phyloP scores from a whole-genome alignment of 2,113 vertebrate species.

The Catagonus wagneri region DNA sequence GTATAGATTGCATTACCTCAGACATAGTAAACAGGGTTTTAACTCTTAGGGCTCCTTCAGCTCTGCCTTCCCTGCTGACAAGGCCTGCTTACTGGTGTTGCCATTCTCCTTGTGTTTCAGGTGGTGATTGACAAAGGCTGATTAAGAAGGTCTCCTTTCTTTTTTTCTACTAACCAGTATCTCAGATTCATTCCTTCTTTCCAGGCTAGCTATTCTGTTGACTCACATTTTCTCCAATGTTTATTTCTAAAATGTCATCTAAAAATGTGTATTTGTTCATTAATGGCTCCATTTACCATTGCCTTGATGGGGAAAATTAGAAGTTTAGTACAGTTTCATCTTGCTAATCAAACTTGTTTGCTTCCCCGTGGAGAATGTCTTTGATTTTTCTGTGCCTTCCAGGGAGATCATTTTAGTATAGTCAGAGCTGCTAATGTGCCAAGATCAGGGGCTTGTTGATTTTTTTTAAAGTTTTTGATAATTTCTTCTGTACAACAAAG shows the following conservation, averaged over 20 bases:
- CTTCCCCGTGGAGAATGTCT: constrained; percentile 3
- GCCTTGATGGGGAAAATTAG: constrained; percentile 22
- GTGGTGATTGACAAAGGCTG: constrained; percentile 71
- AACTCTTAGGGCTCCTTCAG: constrained; percentile 74
- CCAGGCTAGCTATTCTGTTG: constrained; percentile 17
- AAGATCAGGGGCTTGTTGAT: constrained; percentile 20
- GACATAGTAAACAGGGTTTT: constrained; percentile 74
- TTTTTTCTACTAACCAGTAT: constrained; percentile 48
- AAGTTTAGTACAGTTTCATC: constrained; percentile 37
- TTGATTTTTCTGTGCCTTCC: constrained; percentile 4
- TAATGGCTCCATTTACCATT: constrained; percentile 43
- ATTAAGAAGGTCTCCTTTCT: constrained; percentile 72
- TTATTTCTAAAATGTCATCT: not conserved
- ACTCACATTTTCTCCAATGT: not conserved
- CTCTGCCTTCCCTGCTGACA: constrained; percentile 71
- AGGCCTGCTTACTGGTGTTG: constrained; percentile 72
- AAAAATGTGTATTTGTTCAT: constrained; percentile 23
- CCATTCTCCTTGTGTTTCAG: constrained; percentile 35
- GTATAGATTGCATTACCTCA: constrained; percentile 81
- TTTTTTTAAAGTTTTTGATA: not conserved
- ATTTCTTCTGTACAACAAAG: no score
- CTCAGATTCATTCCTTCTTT: constrained; percentile 73
- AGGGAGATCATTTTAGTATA: constrained; percentile 8
- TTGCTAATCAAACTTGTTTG: constrained; percentile 50
- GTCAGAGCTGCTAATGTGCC: not conserved